phyloP scores from a whole-genome alignment of 2,113 vertebrate species.

The Boleophthalmus pectinirostris region DNA sequence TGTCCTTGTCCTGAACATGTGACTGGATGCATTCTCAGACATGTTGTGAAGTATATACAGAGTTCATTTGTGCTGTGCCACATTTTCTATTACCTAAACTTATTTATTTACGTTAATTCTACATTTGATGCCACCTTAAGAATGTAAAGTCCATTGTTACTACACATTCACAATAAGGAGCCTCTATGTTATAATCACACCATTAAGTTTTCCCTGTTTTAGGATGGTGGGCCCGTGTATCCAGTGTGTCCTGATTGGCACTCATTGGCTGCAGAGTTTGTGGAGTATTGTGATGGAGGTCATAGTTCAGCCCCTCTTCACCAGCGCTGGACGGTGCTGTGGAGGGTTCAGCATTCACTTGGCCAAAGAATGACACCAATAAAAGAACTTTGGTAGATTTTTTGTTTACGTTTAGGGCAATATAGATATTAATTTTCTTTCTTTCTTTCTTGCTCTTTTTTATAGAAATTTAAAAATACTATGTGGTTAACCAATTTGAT shows the following conservation, averaged over 20 bases:
- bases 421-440: not conserved
- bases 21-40: no score
- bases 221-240: constrained; percentile 76
- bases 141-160: not conserved
- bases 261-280: constrained; percentile 65
- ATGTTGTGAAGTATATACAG: no score
- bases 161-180: not conserved
- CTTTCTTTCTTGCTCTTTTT: no score
- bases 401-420: not conserved
- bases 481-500: not conserved
- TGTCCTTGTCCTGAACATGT: no score
- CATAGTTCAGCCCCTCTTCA: constrained; percentile 63
- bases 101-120: not conserved
- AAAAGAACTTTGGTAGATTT: not conserved
- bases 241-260: constrained; percentile 61
- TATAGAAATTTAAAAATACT: not conserved
- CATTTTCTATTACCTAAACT: no score
- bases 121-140: not conserved
- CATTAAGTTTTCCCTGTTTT: constrained; percentile 16
- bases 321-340: constrained; percentile 69
- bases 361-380: constrained; percentile 62
- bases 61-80: no score
- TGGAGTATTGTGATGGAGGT: constrained; percentile 71
- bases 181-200: not conserved
- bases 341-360: constrained; percentile 69